Evolutionary conservation across 2,797 vertebrate genomes (phyloP).

Genomic region (Lutjanus campechanus): DNA sequence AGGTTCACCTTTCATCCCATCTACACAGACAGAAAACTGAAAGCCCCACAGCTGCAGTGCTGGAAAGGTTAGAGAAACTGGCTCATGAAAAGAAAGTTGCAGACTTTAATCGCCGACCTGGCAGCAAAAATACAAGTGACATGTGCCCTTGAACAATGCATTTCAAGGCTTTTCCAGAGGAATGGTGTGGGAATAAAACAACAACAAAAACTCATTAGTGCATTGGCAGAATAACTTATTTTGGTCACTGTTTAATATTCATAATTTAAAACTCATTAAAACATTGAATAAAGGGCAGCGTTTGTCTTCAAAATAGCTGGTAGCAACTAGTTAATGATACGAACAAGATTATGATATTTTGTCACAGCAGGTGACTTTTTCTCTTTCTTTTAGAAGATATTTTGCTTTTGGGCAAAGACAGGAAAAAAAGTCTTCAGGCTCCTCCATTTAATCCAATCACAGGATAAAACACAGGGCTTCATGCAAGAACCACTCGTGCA

Average conservation of each 20-base stretch:
- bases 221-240: background rate
- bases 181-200: background rate
- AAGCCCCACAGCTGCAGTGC: background rate
- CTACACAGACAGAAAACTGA: conserved; percentile 9
- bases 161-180: background rate
- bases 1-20: conserved; percentile 30
- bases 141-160: conserved; percentile 19
- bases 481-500: too few relatives aligned
- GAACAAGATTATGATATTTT: background rate
- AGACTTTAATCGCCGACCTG: conserved; percentile 7
- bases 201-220: background rate
- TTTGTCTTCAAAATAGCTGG: conserved; percentile 32
- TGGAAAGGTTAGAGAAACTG: conserved; percentile 13
- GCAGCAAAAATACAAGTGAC: background rate
- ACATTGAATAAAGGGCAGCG: background rate
- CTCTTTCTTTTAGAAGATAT: conserved; percentile 8
- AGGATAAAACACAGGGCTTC: background rate
- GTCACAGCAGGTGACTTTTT: conserved; percentile 14
- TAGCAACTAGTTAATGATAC: conserved; percentile 25
- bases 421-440: background rate
- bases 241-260: conserved; percentile 22
- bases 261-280: conserved; percentile 6
- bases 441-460: background rate
- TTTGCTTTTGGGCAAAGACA: conserved; percentile 2
- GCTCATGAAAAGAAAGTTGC: conserved; percentile 4